A percentile compares a stretch with the other conserved stretches of the same genome.
phyloP scores from a whole-genome alignment of 1,140 invertebrate species.

The Pogonognathellus flavescens region DNA sequence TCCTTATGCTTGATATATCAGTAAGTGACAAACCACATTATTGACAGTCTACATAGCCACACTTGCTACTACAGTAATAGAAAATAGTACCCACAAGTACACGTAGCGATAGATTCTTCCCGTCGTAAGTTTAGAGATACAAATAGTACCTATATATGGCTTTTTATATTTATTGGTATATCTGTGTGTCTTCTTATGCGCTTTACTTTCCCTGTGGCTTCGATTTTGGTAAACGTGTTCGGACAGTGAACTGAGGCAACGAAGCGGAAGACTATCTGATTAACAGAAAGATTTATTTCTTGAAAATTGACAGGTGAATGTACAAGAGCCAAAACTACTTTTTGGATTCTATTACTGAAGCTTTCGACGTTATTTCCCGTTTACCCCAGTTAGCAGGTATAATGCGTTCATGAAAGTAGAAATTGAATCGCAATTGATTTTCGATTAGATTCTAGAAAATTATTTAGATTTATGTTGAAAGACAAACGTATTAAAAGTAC shows the following conservation, averaged over 20 bases:
- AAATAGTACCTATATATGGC: too few relatives aligned
- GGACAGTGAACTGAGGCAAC: not conserved
- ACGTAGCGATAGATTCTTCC: not conserved
- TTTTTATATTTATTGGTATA: too few relatives aligned
- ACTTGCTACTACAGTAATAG: not conserved
- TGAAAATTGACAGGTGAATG: constrained; percentile 47
- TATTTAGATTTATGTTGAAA: not conserved
- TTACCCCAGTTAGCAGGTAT: not conserved
- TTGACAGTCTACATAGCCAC: too few relatives aligned
- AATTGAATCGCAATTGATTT: constrained; percentile 45
- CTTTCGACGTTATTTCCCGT: too few relatives aligned
- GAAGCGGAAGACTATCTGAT: constrained; percentile 36
- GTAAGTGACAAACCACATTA: not conserved
- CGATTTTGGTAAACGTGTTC: too few relatives aligned
- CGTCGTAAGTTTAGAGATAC: too few relatives aligned
- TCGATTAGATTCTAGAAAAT: constrained; percentile 24
- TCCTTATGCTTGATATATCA: not conserved
- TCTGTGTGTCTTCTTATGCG: too few relatives aligned
- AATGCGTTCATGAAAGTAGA: constrained; percentile 2
- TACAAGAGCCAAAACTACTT: constrained; percentile 48
- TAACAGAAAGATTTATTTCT: constrained; percentile 43
- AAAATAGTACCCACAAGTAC: not conserved
- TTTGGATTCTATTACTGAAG: not conserved
- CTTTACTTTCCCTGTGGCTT: too few relatives aligned
- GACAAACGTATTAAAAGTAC: not conserved